phyloP scores from a whole-genome alignment of 2,113 vertebrate species.

The Rattus rattus region DNA sequence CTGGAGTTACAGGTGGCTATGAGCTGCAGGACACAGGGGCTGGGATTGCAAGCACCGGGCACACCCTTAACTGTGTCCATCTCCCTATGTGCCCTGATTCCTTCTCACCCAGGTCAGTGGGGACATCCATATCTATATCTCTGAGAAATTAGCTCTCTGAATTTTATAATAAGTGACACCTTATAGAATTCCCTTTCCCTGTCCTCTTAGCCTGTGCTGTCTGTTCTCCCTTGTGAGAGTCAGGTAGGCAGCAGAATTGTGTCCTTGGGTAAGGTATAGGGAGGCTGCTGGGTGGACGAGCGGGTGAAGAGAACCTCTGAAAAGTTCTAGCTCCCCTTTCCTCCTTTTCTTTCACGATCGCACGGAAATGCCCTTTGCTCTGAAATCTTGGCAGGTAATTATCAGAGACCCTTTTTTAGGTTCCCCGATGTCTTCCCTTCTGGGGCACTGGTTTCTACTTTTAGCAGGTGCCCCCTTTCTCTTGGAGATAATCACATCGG shows the following conservation, averaged over 20 bases:
- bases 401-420: constrained; percentile 81
- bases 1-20: background rate
- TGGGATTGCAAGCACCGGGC: background rate
- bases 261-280: background rate
- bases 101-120: constrained; percentile 22
- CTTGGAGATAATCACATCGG: constrained; percentile 77
- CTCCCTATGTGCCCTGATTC: background rate
- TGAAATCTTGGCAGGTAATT: constrained; percentile 78
- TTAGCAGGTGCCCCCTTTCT: constrained; percentile 81
- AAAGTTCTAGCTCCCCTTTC: constrained; percentile 52
- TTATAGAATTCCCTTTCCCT: background rate
- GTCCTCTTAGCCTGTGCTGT: background rate
- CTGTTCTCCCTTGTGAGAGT: background rate
- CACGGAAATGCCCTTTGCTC: constrained; percentile 66
- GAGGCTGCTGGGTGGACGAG: background rate
- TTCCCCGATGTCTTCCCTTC: constrained; percentile 79
- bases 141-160: constrained; percentile 21
- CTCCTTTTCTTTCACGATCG: background rate
- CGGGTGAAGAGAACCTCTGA: background rate
- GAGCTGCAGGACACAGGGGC: background rate
- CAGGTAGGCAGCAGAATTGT: background rate
- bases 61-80: background rate
- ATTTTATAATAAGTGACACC: constrained; percentile 9
- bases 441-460: constrained; percentile 78
- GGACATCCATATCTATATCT: background rate